Base-by-base conservation (phyloP, 92 coral and sea anemone genomes). In the Pocillopora meandrina region DNA sequence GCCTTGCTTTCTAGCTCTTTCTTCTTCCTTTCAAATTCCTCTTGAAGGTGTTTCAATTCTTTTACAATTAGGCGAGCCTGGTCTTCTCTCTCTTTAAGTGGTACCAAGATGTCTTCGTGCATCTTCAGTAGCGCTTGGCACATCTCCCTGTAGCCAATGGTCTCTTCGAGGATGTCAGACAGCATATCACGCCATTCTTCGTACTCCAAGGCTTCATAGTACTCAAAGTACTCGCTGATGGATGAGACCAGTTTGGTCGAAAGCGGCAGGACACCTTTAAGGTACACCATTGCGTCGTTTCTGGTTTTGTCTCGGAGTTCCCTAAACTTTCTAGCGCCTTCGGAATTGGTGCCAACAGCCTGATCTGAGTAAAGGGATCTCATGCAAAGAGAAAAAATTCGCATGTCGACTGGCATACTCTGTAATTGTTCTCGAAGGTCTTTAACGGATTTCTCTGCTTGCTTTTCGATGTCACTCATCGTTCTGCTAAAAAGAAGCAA, bases 251-350 rank as follows among this genome's bases (percentile, higher is more conserved):
- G 71, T 75, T 86, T 86, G 77, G 74, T 71, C 82, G 90, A 90
- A 0, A 89, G 56, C 12, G 92, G 95, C 11, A 92, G 86, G 57
- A 92, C 69, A 72, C 78, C 72, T 72, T 91, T 80, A 3, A 90
- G 79, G 81, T 90, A 92, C 64, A 89, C 92, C 76, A 89, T 60
- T 65, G 92, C 92, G 80, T 92, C 93, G 57, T 92, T 82, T 35
- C 87, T 86, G n/a, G 95, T 89, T 52, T 83, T 88, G 72, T 92
- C 95, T 19, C 95, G 95, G 74, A 92, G 93, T 70, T 84, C 61
- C 59, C 91, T 52, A 65, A 92, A 92, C 55, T 67, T 70, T 11
- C 10, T 18, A 16, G 91, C 87, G 58, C 76, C 59, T 56, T 47
- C 62, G 8, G 56, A 12, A 10, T 61, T 26, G 9, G 82, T 57